Evolutionary conservation across 2,888 invertebrate species (phyloP), one percentile per base, ranked within the genome.

Genomic region (Cremastinae sp.): DNA sequence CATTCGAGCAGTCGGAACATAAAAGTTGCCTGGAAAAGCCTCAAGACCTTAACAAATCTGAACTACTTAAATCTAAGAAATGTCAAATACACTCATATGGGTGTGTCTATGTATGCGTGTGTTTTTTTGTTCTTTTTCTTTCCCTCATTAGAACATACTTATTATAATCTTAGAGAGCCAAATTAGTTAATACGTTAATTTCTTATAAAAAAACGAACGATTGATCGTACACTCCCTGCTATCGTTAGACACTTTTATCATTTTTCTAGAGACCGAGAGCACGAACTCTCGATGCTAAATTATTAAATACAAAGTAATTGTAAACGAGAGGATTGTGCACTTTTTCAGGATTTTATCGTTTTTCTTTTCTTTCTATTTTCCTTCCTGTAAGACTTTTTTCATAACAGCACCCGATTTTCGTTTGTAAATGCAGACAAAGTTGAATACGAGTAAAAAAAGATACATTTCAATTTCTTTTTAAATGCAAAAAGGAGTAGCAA

Each of bases 341-440:
- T 65, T 64, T 62, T 45, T 1, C 28, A 28, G 28, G 5, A 28
- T 28, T 28, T 28, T 10, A 43, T 47, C 47, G 9, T 43, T n/a
- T n/a, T 16, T 20, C 51, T 49, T 35, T 16, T 28, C 5, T 28
- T 28, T 28, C 5, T 28, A 28, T 5, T 28, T 28, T 28, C 5
- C 5, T 28, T 28, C 5, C 5, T 5, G 5, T 28, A 28, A 28
- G 18, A 64, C 64, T 49, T 51, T n/a, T 65, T 66, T 71, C 37
- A 64, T 58, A 75, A 71, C 62, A 79, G 79, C 77, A 79, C 74
- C 72, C 66, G 77, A 79, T 70, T 73, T 28, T 69, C 64, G 47
- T 71, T 70, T n/a, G 49, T 55, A 49, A 35, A 49, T 37, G 43
- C 22, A 56, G 9, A 51, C 20, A 22, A 47, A 16, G 20, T 43